phyloP scores from a whole-genome alignment of 2,113 vertebrate genomes.

The Chaetodon trifascialis region DNA sequence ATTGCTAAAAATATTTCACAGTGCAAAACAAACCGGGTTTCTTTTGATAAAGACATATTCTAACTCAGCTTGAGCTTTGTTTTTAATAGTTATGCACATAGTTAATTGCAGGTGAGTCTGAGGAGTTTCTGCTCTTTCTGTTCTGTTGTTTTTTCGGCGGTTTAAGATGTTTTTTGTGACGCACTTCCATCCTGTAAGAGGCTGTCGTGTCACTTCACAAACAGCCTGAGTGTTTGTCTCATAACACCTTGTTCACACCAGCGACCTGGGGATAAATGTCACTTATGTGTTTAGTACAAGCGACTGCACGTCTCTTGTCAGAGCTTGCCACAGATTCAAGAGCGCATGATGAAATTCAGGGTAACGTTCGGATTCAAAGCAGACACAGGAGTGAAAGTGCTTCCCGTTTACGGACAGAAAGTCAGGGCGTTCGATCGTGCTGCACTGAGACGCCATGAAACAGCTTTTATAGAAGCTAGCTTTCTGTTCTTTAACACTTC shows the following conservation, averaged over 20 bases:
- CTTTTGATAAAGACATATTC: background rate
- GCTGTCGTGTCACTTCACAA: conserved; percentile 34
- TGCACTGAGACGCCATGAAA: background rate
- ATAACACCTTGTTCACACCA: conserved; percentile 17
- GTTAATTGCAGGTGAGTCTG: no score
- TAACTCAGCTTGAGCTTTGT: background rate
- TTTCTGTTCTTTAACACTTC: background rate
- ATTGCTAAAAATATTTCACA: background rate
- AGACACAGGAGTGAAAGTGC: conserved; percentile 12
- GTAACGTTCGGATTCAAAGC: conserved; percentile 42
- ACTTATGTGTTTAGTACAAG: conserved; percentile 31
- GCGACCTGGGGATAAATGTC: conserved; percentile 32
- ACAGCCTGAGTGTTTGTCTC: conserved; percentile 1
- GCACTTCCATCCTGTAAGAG: conserved; percentile 4
- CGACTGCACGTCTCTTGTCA: conserved; percentile 22
- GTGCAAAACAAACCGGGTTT: background rate
- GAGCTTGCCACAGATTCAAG: conserved; percentile 16
- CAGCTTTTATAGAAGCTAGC: background rate
- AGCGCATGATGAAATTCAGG: conserved; percentile 49
- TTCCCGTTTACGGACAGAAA: conserved; percentile 24
- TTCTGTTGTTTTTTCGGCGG: background rate
- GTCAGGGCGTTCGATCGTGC: background rate
- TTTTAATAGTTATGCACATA: background rate
- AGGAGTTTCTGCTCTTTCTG: background rate
- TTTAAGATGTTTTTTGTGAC: background rate